Evolutionary conservation across 2,888 invertebrate genomes (phyloP), one percentile per base, ranked within the genome.

Genomic region (Microchrysa polita): DNA sequence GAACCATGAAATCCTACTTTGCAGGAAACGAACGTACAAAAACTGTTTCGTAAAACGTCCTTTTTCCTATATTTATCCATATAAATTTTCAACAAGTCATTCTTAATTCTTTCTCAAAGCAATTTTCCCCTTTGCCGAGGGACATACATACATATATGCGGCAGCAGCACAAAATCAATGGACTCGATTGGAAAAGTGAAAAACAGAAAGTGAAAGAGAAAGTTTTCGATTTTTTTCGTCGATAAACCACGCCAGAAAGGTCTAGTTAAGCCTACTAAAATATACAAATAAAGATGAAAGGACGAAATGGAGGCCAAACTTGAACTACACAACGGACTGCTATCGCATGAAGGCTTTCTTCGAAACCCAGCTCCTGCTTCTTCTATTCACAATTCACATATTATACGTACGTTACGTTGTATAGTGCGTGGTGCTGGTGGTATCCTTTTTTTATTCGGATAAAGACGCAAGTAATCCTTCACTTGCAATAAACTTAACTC

Each of bases 401-500:
- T 48, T 12, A 48, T 48, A 48, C 48, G 27, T 34, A 7, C 2
- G 27, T 5, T 34, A 34, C 27, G 27, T 34, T 5, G 27, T 52
- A 16, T 55, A 16, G n/a, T n/a, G n/a, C n/a, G n/a, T n/a, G n/a
- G n/a, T n/a, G n/a, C n/a, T n/a, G n/a, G n/a, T n/a, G n/a, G n/a
- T 55, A 20, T 55, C 10, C 20, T 20, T 20, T 20, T 16, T n/a
- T n/a, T n/a, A n/a, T n/a, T 27, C 2, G 61, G 40, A 61, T 61
- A 61, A 61, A 40, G 61, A 40, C 40, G 40, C 34, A 61, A 67
- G 53, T 67, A 67, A 67, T 52, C 67, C 67, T 67, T 67, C 67
- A 53, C 53, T 67, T 52, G 67, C 67, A 67, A 67, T 67, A 67
- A 53, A 67, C 67, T 67, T 53, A 53, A 67, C 67, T 67, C 67